A percentile compares a stretch with the other conserved stretches of the same genome.
Conservation (phyloP, 2,888 invertebrate species). For the Anthoptus insignis region DNA sequence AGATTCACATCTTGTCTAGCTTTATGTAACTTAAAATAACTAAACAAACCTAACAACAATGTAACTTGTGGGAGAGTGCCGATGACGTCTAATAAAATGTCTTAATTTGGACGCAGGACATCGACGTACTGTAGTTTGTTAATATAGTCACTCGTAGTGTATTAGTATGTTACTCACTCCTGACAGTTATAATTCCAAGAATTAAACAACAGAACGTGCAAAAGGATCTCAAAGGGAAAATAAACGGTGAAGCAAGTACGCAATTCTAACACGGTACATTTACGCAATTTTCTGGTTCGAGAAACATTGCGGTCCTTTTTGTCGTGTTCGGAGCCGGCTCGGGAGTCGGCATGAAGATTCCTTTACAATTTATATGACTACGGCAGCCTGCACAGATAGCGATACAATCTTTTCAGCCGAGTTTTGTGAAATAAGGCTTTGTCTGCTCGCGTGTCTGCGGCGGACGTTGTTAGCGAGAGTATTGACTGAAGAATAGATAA, state of each 20-base stretch:
- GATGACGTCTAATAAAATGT: too few relatives aligned
- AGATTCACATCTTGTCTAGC: too few relatives aligned
- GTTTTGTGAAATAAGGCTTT: conserved; percentile 17
- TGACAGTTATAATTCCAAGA: neutral
- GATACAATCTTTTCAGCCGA: conserved; percentile 21
- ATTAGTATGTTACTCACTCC: too few relatives aligned
- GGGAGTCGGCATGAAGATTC: conserved; percentile 37
- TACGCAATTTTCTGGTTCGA: conserved; percentile 62
- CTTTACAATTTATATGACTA: conserved; percentile 39
- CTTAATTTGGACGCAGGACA: too few relatives aligned
- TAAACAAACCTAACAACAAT: too few relatives aligned
- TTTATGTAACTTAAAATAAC: too few relatives aligned
- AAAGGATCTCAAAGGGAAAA: conserved; percentile 24
- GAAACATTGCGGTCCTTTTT: conserved; percentile 57
- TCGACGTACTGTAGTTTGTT: too few relatives aligned
- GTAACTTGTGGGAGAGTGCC: too few relatives aligned
- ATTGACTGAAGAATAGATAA: conserved; percentile 6
- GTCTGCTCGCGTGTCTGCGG: conserved; percentile 47
- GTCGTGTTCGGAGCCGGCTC: conserved; percentile 48
- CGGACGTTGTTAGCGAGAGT: conserved; percentile 62
- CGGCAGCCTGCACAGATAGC: conserved; percentile 24
- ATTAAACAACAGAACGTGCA: neutral
- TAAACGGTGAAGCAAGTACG: conserved; percentile 29
- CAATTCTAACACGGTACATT: conserved; percentile 46
- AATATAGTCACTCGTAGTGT: too few relatives aligned